Evolutionary conservation across 2,113 vertebrate genomes (phyloP).

Genomic region (Semnopithecus entellus): DNA sequence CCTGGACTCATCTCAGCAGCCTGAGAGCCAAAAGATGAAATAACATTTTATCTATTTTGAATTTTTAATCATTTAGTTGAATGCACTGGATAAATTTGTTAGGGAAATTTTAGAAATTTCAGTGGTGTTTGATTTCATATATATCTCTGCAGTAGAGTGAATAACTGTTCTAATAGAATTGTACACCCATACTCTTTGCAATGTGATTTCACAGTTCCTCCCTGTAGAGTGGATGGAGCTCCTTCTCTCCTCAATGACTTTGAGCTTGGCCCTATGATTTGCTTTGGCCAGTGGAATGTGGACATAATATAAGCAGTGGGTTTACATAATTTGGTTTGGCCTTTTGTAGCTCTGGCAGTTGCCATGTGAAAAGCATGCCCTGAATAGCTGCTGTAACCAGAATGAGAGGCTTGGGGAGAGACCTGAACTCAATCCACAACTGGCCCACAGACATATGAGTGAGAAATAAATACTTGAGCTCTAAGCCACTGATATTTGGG

Average conservation of each 20-base stretch:
- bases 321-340: background rate
- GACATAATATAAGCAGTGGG: background rate
- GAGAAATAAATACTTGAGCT: background rate
- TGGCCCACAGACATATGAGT: background rate
- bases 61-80: conserved; percentile 18
- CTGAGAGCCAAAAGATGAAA: background rate
- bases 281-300: background rate
- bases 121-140: background rate
- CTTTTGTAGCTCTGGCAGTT: background rate
- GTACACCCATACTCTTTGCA: background rate
- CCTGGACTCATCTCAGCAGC: background rate
- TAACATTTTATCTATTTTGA: background rate
- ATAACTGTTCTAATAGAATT: background rate
- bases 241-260: background rate
- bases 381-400: background rate
- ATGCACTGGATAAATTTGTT: background rate
- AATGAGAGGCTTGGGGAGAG: background rate
- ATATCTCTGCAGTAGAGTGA: background rate
- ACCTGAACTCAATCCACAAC: background rate
- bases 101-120: background rate
- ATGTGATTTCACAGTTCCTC: background rate
- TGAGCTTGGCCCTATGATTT: background rate
- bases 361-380: background rate
- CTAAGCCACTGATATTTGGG: background rate
- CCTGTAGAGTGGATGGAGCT: background rate